Evolutionary conservation across 2,797 vertebrate genomes (phyloP).

Genomic region (Leptodactylus fallax): DNA sequence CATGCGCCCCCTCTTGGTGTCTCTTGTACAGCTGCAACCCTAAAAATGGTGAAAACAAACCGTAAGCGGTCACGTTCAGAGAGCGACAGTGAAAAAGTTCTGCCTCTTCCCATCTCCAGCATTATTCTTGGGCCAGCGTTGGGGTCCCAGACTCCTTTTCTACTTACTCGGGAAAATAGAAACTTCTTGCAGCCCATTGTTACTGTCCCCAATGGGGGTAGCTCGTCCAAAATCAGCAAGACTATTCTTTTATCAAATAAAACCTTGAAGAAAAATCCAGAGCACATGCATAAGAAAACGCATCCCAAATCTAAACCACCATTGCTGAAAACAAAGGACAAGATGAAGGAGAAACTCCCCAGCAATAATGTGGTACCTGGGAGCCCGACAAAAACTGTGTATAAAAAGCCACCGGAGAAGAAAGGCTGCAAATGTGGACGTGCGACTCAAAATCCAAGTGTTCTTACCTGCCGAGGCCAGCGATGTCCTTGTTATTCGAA

Average conservation of each 20-base stretch:
- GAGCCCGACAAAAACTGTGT: slow-evolving; percentile 96
- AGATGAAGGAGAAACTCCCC: slow-evolving; percentile 88
- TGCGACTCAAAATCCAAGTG: slow-evolving; percentile 99
- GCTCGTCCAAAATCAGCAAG: slow-evolving; percentile 91
- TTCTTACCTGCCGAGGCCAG: slow-evolving; percentile 99
- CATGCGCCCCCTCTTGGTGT: slow-evolving; percentile 79
- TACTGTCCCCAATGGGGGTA: slow-evolving; percentile 91
- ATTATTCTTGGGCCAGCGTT: slow-evolving; percentile 85
- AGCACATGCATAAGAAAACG: slow-evolving; percentile 93
- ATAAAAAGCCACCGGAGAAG: slow-evolving; percentile 98
- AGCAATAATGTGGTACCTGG: slow-evolving; percentile 88
- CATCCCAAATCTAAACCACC: slow-evolving; percentile 93
- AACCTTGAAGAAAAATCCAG: slow-evolving; percentile 90
- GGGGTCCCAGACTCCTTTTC: slow-evolving; percentile 81
- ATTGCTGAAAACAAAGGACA: slow-evolving; percentile 90
- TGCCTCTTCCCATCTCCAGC: slow-evolving; percentile 93
- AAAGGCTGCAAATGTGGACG: slow-evolving; percentile 99
- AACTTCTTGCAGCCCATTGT: slow-evolving; percentile 83
- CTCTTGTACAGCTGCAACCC: slow-evolving; percentile 83
- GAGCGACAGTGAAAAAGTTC: slow-evolving; percentile 96
- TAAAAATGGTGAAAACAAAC: slow-evolving; percentile 84
- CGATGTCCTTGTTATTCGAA: slow-evolving; percentile 99
- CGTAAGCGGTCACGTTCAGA: slow-evolving; percentile 96
- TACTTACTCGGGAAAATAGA: slow-evolving; percentile 87
- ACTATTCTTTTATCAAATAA: slow-evolving; percentile 89